Evolutionary conservation across 2,797 vertebrate genomes (phyloP), one percentile per base, ranked within the genome.

Genomic region (Fistularia commersonii): DNA sequence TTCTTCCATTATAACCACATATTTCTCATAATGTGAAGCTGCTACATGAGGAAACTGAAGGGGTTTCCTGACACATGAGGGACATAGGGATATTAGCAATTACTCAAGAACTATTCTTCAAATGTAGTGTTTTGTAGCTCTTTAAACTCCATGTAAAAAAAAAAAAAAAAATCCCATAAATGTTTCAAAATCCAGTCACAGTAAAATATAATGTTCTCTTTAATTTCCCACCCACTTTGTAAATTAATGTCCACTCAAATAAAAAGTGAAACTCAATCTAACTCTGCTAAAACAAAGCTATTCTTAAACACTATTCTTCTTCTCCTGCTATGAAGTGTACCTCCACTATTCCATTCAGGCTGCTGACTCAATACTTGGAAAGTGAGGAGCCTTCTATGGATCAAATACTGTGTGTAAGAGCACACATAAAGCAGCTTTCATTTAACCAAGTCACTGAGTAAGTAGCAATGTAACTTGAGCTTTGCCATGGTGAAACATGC

Each of bases 401-500:
- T 82, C 64, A 81, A 74, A 73, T 62, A 73, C 50, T 69, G 60
- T 52, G 71, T 57, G 75, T 73, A 63, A 66, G 56, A 69, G 62
- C 0, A 5, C 65, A 50, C 64, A 75, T 65, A 76, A 77, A 78
- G 64, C 64, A 67, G 71, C 63, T 76, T 77, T 76, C 58, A 74
- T 79, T 81, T 75, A 75, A 53, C 62, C 51, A 9, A 80, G 59
- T 70, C 74, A 58, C 57, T 40, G 77, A 72, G 64, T 51, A 50
- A 72, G 65, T 51, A 53, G 64, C 51, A 75, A 72, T 40, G 37
- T 68, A 76, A 79, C 72, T 67, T 51, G 68, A 83, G 74, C 67
- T 66, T 61, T 8, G 66, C 75, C 69, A 65, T 77, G 76, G 82
- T 79, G 74, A 79, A 80, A 79, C 65, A 58, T 12, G 68, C 80